A percentile compares a stretch with the other conserved stretches of the same genome.
Conservation (phyloP, 2,888 invertebrate species). For the Trichopria drosophilae region DNA sequence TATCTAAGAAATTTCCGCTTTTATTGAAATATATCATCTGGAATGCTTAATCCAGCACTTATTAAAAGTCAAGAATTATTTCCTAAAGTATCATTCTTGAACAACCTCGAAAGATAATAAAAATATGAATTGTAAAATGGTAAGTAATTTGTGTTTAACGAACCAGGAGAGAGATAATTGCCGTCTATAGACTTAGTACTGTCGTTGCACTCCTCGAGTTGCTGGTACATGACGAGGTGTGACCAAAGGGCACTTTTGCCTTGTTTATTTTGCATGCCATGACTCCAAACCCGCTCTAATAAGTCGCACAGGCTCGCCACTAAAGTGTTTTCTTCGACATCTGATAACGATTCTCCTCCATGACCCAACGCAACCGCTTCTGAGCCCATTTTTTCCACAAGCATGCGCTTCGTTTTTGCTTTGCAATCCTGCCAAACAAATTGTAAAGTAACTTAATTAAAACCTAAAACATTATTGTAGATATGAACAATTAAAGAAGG, state of each 20-base stretch:
- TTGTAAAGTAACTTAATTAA: conserved; percentile 7
- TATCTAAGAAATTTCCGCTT: too few relatives aligned
- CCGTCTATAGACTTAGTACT: conserved; percentile 64
- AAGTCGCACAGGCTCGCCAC: conserved; percentile 98
- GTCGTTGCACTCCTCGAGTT: conserved; percentile 72
- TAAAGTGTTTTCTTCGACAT: conserved; percentile 94
- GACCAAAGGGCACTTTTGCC: conserved; percentile 98
- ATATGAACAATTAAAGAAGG: too few relatives aligned
- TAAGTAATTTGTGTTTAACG: conserved; percentile 33
- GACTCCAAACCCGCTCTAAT: conserved; percentile 95
- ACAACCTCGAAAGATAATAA: neutral
- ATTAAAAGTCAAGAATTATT: conserved; percentile 7
- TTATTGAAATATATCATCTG: too few relatives aligned
- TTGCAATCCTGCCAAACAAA: conserved; percentile 84
- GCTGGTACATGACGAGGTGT: conserved; percentile 87
- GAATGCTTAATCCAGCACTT: too few relatives aligned
- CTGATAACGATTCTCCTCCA: conserved; percentile 73
- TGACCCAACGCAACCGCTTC: conserved; percentile 95
- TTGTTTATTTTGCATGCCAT: conserved; percentile 92
- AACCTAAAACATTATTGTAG: conserved; percentile 1
- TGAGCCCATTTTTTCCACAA: conserved; percentile 97
- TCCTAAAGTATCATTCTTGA: neutral
- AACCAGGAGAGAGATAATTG: conserved; percentile 68
- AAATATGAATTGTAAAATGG: conserved; percentile 51
- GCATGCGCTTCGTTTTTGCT: conserved; percentile 95